These are phyloP conservation scores for Sebastiscus albofasciatus DNA, from an alignment of 2,797 vertebrate genomes.

Conservation along the genomic window DNA sequence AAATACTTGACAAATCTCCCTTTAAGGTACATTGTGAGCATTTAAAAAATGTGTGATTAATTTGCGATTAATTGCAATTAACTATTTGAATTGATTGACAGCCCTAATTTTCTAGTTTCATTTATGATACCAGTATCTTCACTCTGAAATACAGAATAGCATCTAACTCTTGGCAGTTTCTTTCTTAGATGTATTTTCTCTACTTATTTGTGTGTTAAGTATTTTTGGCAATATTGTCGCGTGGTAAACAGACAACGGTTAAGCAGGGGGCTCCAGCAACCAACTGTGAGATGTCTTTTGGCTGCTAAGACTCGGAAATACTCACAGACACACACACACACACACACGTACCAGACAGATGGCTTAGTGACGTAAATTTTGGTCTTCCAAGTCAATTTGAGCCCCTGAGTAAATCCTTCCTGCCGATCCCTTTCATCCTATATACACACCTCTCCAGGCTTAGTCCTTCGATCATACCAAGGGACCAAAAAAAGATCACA, in stretches of 20 bases:
- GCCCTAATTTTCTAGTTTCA: too few species aligned
- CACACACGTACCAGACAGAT: constrained; percentile 72
- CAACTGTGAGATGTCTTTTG: constrained; percentile 67
- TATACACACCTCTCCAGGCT: constrained; percentile 8
- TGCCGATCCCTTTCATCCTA: constrained; percentile 40
- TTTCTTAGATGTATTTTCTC: not conserved
- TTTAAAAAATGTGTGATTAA: too few species aligned
- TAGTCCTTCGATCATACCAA: not conserved
- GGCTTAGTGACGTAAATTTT: constrained; percentile 76
- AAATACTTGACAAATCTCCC: too few species aligned
- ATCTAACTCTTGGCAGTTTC: not conserved
- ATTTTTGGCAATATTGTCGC: constrained; percentile 18
- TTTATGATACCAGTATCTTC: not conserved
- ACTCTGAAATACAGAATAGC: not conserved
- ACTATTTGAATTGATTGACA: too few species aligned
- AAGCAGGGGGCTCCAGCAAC: constrained; percentile 52
- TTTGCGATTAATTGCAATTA: too few species aligned
- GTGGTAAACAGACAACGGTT: constrained; percentile 46
- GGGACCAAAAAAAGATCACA: constrained; percentile 26
- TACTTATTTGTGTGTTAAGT: constrained; percentile 21
- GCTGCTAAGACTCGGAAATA: constrained; percentile 53
- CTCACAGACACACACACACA: constrained; percentile 44
- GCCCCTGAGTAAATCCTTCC: constrained; percentile 60
- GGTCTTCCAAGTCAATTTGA: constrained; percentile 70
- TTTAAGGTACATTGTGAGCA: too few species aligned